Base-by-base conservation (phyloP, 2,113 vertebrate species). In the Sclerurus mexicanus region DNA sequence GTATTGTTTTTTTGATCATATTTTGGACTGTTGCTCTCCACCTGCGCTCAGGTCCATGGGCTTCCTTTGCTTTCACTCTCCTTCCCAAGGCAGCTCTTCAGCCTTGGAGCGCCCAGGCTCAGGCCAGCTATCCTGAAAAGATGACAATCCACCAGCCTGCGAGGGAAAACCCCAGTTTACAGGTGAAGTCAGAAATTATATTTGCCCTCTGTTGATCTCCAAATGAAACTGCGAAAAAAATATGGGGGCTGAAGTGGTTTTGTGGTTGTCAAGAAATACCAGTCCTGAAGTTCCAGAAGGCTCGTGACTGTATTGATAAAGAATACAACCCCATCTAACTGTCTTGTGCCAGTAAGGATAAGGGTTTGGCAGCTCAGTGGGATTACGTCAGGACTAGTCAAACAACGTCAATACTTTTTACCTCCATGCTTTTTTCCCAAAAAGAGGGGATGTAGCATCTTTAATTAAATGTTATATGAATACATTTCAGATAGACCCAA, bases 381-480 rank as follows among this genome's bases (percentile, higher is more conserved):
- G 95, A 90, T 95, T 91, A 77, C 95, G 90, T 96, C 94, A 96
- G 94, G 96, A 87, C 53, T 80, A 92, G 92, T 97, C 64, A 37
- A 96, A 96, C 97, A 97, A 91, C 84, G 60, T 78, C 30, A n/a
- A 80, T 96, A 94, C 90, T 95, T 93, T 95, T 96, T 97, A 97
- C 96, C 95, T 97, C 90, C 44, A 27, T 2, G 2, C 35, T 87
- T 93, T 94, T 94, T 94, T 68, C 46, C 49, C 40, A 23, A 2
- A 49, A 69, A 83, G 95, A 59, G 82, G 71, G 85, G 52, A 90
- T 90, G 87, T 93, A 96, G 87, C 94, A 46, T 82, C 91, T 98
- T 98, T 98, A 98, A 98, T 98, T 98, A 98, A 98, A 96, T 98
- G 97, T 98, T 98, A 97, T 95, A 97, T 96, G 96, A 98, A 98